Base-by-base conservation (phyloP, 1,140 invertebrate species). In the Bombus sylvicola region DNA sequence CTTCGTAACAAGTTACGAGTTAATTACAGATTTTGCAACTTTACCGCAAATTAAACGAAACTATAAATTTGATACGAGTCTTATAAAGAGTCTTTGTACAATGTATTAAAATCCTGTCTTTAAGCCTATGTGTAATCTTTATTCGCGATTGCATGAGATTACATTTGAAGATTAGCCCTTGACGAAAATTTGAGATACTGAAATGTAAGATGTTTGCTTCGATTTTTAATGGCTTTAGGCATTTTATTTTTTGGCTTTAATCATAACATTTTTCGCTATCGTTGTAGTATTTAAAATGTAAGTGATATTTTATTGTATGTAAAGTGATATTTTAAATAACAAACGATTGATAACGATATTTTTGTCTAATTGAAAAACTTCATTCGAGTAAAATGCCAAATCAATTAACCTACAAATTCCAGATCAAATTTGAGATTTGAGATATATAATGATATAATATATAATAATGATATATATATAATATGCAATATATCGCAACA, bases 101-200 rank as follows among this genome's bases (percentile, higher is more conserved):
- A 69, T 12, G 43, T 69, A 69, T 59, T 71, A 69, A 39, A 22
- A 57, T 76, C 6, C 22, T 25, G 34, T 22, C 47, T 57, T 41
- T 12, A 34, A 47, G 68, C 28, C 22, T 6, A 47, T 10, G 34
- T n/a, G 0, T 68, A 68, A 83, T 83, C 39, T 81, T 34, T 34
- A 9, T 39, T 31, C 12, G 28, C 62, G 43, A 77, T 78, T 77
- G n/a, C 37, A 28, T 78, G 37, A 83, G 34, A 68, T 78, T 5
- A 25, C 12, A 57, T 81, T 81, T 22, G 22, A 22, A 8, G 31
- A 37, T 25, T 64, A 34, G 53, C 31, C 79, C 69, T 81, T 73
- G 69, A n/a, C 3, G n/a, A 62, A 62, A 74, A 43, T 22, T 22
- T 15, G 18, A 53, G 2, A 25, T 22, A 9, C 25, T 31, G 37